These are phyloP conservation scores for Carapus acus DNA, from an alignment of 2,797 vertebrate species.

Conservation along the genomic window DNA sequence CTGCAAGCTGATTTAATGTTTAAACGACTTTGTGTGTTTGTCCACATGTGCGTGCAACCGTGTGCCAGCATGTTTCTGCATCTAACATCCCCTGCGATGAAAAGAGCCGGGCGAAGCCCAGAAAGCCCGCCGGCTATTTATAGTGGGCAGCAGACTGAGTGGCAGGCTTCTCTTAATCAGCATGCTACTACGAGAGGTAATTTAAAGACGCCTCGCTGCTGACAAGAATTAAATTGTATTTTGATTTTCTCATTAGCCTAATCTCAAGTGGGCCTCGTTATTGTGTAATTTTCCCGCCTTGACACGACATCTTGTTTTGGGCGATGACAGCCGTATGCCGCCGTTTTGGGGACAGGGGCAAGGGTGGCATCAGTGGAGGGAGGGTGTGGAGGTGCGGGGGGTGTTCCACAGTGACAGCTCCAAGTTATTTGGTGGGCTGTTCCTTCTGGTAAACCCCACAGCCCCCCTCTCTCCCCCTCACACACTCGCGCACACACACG, in stretches of 20 bases:
- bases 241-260: constrained; percentile 85
- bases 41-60: not conserved
- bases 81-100: constrained; percentile 42
- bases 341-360: constrained; percentile 62
- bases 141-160: constrained; percentile 67
- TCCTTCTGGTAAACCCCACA: constrained; percentile 31
- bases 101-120: constrained; percentile 51
- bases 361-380: constrained; percentile 33
- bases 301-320: constrained; percentile 79
- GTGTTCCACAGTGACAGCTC: constrained; percentile 51
- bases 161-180: constrained; percentile 76
- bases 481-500: constrained; percentile 13
- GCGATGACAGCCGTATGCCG: constrained; percentile 75
- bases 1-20: not conserved
- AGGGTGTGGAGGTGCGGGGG: constrained; percentile 3
- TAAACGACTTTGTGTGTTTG: not conserved
- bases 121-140: constrained; percentile 68
- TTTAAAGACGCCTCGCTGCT: constrained; percentile 76
- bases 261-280: constrained; percentile 83
- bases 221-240: constrained; percentile 85
- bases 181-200: constrained; percentile 74
- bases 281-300: constrained; percentile 77
- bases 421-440: constrained; percentile 67
- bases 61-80: constrained; percentile 8
- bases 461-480: not conserved